A percentile compares a stretch with the other conserved stretches of the same genome.
Conservation (phyloP, 2,113 vertebrate genomes). For the Nansenia antarctica region DNA sequence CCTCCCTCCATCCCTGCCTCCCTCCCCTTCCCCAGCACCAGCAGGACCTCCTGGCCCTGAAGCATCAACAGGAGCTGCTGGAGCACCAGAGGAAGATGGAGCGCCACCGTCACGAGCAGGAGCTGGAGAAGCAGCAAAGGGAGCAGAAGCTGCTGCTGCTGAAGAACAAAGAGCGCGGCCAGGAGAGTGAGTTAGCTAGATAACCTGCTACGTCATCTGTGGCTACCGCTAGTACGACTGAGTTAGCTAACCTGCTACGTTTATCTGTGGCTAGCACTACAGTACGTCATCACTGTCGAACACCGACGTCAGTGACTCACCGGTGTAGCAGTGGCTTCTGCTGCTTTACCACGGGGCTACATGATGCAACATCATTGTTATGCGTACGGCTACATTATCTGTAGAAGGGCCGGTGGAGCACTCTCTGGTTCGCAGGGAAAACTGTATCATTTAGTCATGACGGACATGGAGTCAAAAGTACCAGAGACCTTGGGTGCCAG, state of each 20-base stretch:
- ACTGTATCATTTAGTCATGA: too few species aligned
- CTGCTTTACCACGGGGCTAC: too few species aligned
- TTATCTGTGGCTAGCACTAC: background rate
- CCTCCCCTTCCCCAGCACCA: slow-evolving; percentile 81
- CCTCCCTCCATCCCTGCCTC: background rate
- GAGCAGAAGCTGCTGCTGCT: slow-evolving; percentile 94
- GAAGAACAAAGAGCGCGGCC: slow-evolving; percentile 96
- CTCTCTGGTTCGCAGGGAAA: too few species aligned
- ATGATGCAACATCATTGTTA: too few species aligned
- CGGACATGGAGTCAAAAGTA: too few species aligned
- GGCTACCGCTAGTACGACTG: slow-evolving; percentile 74
- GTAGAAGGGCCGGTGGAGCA: too few species aligned
- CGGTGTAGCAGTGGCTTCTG: too few species aligned
- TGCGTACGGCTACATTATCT: too few species aligned
- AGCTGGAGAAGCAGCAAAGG: slow-evolving; percentile 93
- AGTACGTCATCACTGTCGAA: background rate
- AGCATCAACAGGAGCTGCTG: slow-evolving; percentile 95
- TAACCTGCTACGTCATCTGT: background rate
- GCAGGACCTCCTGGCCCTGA: slow-evolving; percentile 94
- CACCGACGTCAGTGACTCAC: background rate
- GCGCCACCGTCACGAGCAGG: slow-evolving; percentile 91
- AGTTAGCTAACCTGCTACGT: slow-evolving; percentile 67
- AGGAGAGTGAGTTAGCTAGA: slow-evolving; percentile 90
- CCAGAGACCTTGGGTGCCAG: too few species aligned
- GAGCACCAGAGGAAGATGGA: slow-evolving; percentile 97